These are phyloP conservation scores for Stegostoma tigrinum DNA, from an alignment of 2,113 vertebrate species.

Conservation along the genomic window DNA sequence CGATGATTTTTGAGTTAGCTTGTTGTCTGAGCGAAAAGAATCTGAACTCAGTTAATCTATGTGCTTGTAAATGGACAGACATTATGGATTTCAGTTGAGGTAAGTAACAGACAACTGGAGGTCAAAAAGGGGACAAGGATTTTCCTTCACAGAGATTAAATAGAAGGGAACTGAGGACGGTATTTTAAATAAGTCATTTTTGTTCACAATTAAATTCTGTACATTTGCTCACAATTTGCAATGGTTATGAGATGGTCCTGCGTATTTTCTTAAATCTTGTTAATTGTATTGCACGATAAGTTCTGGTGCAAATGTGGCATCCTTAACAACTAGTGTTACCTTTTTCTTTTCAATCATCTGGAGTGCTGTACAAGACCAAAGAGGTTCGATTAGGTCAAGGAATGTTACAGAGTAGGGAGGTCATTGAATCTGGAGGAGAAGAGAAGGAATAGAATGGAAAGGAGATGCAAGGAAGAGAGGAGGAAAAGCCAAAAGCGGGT, in stretches of 20 bases:
- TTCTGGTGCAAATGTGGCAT: not conserved
- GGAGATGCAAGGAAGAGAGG: not conserved
- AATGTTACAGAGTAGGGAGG: not conserved
- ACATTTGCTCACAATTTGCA: not conserved
- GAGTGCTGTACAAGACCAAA: not conserved
- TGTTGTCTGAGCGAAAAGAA: not conserved
- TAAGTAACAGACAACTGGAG: not conserved
- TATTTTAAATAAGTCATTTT: not conserved
- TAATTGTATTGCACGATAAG: not conserved
- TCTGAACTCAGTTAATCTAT: not conserved
- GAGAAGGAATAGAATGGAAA: not conserved
- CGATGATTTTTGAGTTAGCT: conserved; percentile 16
- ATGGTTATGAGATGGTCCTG: not conserved
- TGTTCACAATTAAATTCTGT: not conserved
- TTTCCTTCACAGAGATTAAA: not conserved
- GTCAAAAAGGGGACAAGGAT: not conserved
- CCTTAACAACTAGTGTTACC: not conserved
- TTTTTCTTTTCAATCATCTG: not conserved
- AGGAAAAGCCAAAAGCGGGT: not conserved
- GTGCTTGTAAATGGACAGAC: not conserved
- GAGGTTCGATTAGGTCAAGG: not conserved
- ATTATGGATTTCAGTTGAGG: not conserved
- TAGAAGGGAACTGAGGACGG: not conserved
- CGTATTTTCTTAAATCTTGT: not conserved
- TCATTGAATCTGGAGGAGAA: not conserved